Conservation (phyloP, 1,140 invertebrate species). For the Drosophila asahinai region DNA sequence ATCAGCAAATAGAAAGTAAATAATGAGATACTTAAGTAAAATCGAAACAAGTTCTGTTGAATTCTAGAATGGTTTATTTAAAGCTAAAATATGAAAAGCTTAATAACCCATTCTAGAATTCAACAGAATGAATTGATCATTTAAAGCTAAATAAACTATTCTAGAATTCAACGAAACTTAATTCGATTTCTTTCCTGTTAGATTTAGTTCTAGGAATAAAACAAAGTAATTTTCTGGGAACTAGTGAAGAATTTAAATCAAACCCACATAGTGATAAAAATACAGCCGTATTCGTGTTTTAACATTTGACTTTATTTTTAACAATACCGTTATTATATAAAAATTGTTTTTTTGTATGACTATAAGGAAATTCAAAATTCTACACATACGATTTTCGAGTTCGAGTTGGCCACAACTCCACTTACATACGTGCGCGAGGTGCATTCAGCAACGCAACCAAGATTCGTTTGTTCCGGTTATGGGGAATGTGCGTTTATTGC, state of each 20-base stretch:
- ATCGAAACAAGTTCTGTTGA: too few species aligned
- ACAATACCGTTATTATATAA: conserved; percentile 79
- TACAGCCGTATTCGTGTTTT: conserved; percentile 24
- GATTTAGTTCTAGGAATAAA: background rate
- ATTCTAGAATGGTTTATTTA: too few species aligned
- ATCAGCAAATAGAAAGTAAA: too few species aligned
- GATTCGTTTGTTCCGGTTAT: conserved; percentile 38
- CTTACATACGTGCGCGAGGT: conserved; percentile 25
- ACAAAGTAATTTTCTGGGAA: background rate
- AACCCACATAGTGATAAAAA: too few species aligned
- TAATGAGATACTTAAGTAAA: too few species aligned
- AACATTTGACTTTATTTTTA: conserved; percentile 72
- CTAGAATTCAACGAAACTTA: too few species aligned
- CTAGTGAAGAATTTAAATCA: too few species aligned
- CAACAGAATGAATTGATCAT: too few species aligned
- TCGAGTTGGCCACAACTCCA: conserved; percentile 62
- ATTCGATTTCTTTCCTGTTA: too few species aligned
- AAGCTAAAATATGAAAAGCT: too few species aligned
- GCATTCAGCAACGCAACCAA: conserved; percentile 43
- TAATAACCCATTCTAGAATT: too few species aligned
- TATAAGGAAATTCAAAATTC: conserved; percentile 79
- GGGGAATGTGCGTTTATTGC: conserved; percentile 65
- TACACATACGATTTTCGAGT: conserved; percentile 62
- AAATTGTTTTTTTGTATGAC: conserved; percentile 66
- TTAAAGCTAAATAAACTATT: too few species aligned